Percentiles rank a stretch among this genome's conserved stretches.
Evolutionary conservation across 2,888 invertebrate genomes (phyloP).

Genomic region (Lysandra coridon): DNA sequence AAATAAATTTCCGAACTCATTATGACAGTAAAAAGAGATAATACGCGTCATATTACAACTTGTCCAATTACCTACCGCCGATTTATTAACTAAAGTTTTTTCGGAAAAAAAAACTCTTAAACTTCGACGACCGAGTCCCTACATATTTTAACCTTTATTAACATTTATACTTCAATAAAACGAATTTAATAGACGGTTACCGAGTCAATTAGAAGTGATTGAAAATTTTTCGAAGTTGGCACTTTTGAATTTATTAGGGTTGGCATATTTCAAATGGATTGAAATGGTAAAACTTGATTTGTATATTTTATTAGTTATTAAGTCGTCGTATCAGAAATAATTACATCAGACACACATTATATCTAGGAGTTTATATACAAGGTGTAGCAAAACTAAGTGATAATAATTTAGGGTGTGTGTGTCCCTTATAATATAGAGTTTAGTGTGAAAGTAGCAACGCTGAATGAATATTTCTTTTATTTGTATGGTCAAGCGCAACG

Average conservation of each 20-base stretch:
- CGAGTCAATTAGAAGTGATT: background rate
- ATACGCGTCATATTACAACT: background rate
- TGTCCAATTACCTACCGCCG: background rate
- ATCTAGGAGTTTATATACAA: no score
- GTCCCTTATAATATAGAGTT: no score
- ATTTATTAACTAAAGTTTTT: slow-evolving; percentile 2
- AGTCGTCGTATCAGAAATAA: no score
- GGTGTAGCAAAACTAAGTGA: no score
- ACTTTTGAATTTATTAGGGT: background rate
- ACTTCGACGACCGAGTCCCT: background rate
- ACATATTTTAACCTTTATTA: slow-evolving; percentile 21
- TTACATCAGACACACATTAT: no score
- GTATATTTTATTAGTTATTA: no score
- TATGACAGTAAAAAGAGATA: slow-evolving; percentile 15
- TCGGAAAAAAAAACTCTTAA: background rate
- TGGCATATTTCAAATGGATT: background rate
- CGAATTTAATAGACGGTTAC: background rate
- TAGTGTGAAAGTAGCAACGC: no score
- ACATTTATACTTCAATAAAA: background rate
- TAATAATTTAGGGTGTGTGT: no score
- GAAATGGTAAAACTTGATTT: no score
- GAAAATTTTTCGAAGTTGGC: background rate
- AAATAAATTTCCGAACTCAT: slow-evolving; percentile 14
- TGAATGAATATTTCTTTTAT: no score
- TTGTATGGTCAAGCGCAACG: no score